Evolutionary conservation across 2,888 invertebrate species (phyloP).

Genomic region (Stenodera caucasica): DNA sequence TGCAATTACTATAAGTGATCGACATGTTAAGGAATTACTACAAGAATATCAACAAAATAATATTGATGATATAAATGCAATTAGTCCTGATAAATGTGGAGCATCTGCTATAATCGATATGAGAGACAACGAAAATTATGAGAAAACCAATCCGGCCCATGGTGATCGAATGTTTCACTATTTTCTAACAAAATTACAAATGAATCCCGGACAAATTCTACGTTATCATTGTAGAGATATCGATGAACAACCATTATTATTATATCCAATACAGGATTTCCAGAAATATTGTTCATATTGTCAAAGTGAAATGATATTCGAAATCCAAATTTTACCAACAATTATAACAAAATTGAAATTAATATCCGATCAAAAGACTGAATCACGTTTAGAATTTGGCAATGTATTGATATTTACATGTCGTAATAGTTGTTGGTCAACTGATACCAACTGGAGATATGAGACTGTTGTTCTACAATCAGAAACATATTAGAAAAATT

Average conservation of each 20-base stretch:
- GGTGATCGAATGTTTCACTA: constrained; percentile 83
- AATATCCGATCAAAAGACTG: constrained; percentile 57
- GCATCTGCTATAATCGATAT: constrained; percentile 30
- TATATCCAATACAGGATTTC: constrained; percentile 66
- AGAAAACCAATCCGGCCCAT: constrained; percentile 76
- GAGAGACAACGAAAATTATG: constrained; percentile 69
- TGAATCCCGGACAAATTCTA: constrained; percentile 79
- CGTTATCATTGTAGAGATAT: constrained; percentile 79
- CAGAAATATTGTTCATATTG: constrained; percentile 67
- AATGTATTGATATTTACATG: constrained; percentile 87
- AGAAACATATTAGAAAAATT: constrained; percentile 62
- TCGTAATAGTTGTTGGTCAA: constrained; percentile 80
- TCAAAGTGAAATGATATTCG: constrained; percentile 72
- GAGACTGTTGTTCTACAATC: constrained; percentile 78
- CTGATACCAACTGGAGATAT: constrained; percentile 65
- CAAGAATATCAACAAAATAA: constrained; percentile 63
- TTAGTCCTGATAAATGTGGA: constrained; percentile 15
- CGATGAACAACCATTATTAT: constrained; percentile 62
- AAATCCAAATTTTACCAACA: constrained; percentile 82
- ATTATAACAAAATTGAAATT: constrained; percentile 72
- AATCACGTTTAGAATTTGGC: constrained; percentile 74
- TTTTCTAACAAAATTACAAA: constrained; percentile 71
- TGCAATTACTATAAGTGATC: constrained; percentile 49
- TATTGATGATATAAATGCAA: constrained; percentile 48
- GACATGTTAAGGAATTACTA: constrained; percentile 65